Percentiles rank a stretch among this genome's conserved stretches.
These are phyloP conservation scores for Achroia grisella DNA, from an alignment of 1,140 invertebrate genomes.

Conservation along the genomic window DNA sequence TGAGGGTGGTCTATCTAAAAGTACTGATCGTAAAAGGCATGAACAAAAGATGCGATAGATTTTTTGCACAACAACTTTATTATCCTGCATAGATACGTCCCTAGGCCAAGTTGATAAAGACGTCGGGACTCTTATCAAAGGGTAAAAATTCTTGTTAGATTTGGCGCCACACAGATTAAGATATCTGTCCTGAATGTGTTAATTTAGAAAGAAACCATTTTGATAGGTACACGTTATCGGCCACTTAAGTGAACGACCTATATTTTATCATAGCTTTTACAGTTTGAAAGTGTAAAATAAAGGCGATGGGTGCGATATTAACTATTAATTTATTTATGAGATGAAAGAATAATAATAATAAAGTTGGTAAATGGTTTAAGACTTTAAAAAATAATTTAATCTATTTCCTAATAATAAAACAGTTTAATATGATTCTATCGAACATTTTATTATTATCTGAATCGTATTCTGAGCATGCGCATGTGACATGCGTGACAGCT, in stretches of 20 bases:
- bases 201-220: slow-evolving; percentile 69
- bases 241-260: slow-evolving; percentile 57
- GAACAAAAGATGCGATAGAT: slow-evolving; percentile 35
- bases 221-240: slow-evolving; percentile 51
- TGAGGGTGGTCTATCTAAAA: slow-evolving; percentile 46
- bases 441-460: too few relatives aligned
- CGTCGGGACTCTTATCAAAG: slow-evolving; percentile 60
- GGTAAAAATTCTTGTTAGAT: slow-evolving; percentile 58
- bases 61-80: slow-evolving; percentile 52
- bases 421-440: too few relatives aligned
- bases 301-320: slow-evolving; percentile 7
- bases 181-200: slow-evolving; percentile 68
- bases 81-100: slow-evolving; percentile 48
- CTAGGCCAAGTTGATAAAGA: slow-evolving; percentile 56
- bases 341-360: too few relatives aligned
- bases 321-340: too few relatives aligned
- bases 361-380: not conserved
- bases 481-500: too few relatives aligned
- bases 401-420: not conserved
- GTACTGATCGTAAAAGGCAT: not conserved
- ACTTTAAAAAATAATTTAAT: not conserved
- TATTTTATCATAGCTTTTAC: slow-evolving; percentile 62
- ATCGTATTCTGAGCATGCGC: too few relatives aligned
- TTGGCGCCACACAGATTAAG: slow-evolving; percentile 70
- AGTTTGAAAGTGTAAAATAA: slow-evolving; percentile 52